Conservation (phyloP, 1,140 invertebrate genomes). For the Heliconius congener region DNA sequence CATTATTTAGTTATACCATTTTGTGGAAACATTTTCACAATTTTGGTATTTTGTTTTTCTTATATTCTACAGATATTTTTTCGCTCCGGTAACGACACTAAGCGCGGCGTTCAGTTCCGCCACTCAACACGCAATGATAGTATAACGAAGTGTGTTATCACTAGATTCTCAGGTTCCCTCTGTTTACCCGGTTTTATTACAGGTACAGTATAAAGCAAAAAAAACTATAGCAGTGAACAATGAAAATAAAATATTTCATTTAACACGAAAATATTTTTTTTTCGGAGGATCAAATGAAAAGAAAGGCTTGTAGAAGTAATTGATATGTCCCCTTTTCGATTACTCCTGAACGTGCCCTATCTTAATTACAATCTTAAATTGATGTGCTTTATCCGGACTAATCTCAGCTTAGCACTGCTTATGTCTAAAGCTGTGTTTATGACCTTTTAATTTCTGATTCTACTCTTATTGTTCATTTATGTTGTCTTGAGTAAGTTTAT, state of each 20-base stretch:
- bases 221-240: background rate
- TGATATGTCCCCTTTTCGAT: slow-evolving; percentile 23
- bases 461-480: background rate
- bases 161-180: too few relatives aligned
- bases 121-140: too few relatives aligned
- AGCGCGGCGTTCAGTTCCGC: too few relatives aligned
- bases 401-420: slow-evolving; percentile 36
- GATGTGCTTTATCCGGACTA: slow-evolving; percentile 40
- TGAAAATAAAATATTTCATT: background rate
- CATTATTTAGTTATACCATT: background rate
- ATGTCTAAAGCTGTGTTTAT: slow-evolving; percentile 21
- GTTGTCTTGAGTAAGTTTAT: too few relatives aligned
- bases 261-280: background rate
- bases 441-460: slow-evolving; percentile 25
- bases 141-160: too few relatives aligned
- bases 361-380: slow-evolving; percentile 41
- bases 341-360: slow-evolving; percentile 35
- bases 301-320: slow-evolving; percentile 23
- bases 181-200: too few relatives aligned
- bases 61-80: background rate
- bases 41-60: background rate
- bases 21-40: background rate
- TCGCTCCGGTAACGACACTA: too few relatives aligned
- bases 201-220: too few relatives aligned
- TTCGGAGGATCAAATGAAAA: background rate